Percentiles rank a stretch among this genome's conserved stretches.
Conservation (phyloP, 2,888 invertebrate genomes). For the Dione vanillae region DNA sequence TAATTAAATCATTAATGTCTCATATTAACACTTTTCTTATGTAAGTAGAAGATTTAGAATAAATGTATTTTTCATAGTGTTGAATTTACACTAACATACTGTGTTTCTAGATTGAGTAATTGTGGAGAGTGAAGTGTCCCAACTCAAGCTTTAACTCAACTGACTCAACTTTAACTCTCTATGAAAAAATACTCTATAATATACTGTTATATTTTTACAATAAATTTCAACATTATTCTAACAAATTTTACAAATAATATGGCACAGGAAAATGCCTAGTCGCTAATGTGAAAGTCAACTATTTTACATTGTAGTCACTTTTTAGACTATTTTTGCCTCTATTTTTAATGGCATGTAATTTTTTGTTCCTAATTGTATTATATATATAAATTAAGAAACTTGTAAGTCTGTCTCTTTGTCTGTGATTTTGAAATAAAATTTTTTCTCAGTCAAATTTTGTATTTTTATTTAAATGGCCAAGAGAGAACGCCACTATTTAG, state of each 20-base stretch:
- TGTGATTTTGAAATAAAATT: constrained; percentile 18
- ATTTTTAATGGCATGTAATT: constrained; percentile 7
- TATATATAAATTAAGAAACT: constrained; percentile 18
- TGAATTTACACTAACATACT: background rate
- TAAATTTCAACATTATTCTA: background rate
- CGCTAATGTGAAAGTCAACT: constrained; percentile 1
- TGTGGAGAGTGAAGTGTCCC: too few relatives aligned
- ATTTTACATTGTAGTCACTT: constrained; percentile 11
- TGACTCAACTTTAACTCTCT: too few relatives aligned
- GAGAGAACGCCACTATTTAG: too few relatives aligned
- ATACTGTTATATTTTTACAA: too few relatives aligned
- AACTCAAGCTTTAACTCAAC: background rate
- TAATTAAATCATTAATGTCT: background rate
- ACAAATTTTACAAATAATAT: constrained; percentile 1
- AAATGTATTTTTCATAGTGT: background rate
- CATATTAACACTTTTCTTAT: background rate
- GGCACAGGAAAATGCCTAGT: constrained; percentile 12
- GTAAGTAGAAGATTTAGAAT: background rate
- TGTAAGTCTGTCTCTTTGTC: constrained; percentile 25
- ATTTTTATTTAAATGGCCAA: background rate
- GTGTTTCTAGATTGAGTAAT: background rate
- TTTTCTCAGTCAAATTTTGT: background rate
- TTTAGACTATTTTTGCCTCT: constrained; percentile 17
- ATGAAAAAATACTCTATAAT: too few relatives aligned
- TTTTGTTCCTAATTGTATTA: constrained; percentile 19